Conservation (phyloP, 2,888 invertebrate genomes). For the Ornithoptera priamus region DNA sequence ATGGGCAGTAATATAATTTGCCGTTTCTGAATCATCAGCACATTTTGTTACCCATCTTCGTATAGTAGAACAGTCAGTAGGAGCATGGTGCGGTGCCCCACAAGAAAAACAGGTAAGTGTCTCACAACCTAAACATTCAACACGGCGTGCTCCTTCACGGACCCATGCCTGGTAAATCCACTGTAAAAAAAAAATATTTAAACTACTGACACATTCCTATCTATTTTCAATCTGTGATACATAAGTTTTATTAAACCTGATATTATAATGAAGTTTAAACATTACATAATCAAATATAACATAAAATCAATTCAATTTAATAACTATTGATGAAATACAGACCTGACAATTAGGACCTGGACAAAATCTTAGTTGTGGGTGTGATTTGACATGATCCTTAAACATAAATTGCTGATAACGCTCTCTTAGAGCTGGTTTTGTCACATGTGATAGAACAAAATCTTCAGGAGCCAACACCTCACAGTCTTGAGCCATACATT, state of each 20-base stretch:
- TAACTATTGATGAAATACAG: slow-evolving; percentile 19
- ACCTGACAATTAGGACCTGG: slow-evolving; percentile 97
- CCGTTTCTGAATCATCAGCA: slow-evolving; percentile 99
- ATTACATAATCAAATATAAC: neutral
- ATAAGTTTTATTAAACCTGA: slow-evolving; percentile 10
- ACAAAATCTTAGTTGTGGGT: slow-evolving; percentile 94
- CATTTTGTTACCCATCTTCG: slow-evolving; percentile 99
- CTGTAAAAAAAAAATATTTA: slow-evolving; percentile 39
- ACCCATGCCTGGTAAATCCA: slow-evolving; percentile 92
- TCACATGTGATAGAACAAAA: slow-evolving; percentile 92
- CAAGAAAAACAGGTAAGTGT: slow-evolving; percentile 96
- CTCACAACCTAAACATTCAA: slow-evolving; percentile 93
- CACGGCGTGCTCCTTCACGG: slow-evolving; percentile 86
- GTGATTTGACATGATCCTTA: slow-evolving; percentile 96
- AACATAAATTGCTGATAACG: slow-evolving; percentile 98
- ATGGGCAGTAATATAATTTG: slow-evolving; percentile 99
- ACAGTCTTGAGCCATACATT: slow-evolving; percentile 98
- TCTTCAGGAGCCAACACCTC: slow-evolving; percentile 97
- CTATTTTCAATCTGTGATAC: neutral
- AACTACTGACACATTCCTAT: neutral
- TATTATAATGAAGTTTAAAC: no score
- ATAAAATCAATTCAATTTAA: neutral
- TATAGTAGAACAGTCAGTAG: slow-evolving; percentile 97
- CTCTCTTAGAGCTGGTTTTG: slow-evolving; percentile 90
- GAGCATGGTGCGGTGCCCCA: slow-evolving; percentile 98